A percentile compares a stretch with the other conserved stretches of the same genome.
Evolutionary conservation across 2,888 invertebrate genomes (phyloP).

Genomic region (Elysia crispata): DNA sequence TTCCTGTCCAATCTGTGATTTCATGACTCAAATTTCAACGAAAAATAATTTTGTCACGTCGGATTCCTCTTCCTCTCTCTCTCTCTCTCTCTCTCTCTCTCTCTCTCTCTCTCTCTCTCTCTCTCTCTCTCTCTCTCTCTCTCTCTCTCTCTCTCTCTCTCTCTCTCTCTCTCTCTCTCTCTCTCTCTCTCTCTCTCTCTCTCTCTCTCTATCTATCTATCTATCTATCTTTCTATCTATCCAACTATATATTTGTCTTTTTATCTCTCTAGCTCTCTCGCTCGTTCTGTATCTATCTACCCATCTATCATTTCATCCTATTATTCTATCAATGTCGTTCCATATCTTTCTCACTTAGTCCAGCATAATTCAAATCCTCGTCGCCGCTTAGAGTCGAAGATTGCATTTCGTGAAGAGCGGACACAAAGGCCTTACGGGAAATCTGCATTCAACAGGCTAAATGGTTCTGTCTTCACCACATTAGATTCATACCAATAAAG

Average conservation of each 20-base stretch:
- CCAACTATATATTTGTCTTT: neutral
- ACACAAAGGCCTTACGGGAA: no score
- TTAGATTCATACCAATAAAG: no score
- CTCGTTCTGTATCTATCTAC: neutral
- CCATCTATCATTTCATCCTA: neutral
- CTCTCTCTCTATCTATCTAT: neutral
- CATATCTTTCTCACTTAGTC: no score
- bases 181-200: neutral
- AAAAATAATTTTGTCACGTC: neutral
- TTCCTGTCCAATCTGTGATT: neutral
- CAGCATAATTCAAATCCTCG: no score
- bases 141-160: slow-evolving; percentile 2
- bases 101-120: neutral
- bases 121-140: neutral
- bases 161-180: neutral
- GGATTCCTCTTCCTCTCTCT: neutral
- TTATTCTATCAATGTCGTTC: no score
- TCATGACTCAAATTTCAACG: neutral
- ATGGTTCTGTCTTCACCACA: no score
- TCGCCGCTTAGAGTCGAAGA: no score
- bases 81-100: neutral
- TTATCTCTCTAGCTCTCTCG: neutral
- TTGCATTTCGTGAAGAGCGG: no score
- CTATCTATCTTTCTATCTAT: neutral
- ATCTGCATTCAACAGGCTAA: no score